Conservation (phyloP, 1,140 invertebrate genomes). For the Radopholus similis region DNA sequence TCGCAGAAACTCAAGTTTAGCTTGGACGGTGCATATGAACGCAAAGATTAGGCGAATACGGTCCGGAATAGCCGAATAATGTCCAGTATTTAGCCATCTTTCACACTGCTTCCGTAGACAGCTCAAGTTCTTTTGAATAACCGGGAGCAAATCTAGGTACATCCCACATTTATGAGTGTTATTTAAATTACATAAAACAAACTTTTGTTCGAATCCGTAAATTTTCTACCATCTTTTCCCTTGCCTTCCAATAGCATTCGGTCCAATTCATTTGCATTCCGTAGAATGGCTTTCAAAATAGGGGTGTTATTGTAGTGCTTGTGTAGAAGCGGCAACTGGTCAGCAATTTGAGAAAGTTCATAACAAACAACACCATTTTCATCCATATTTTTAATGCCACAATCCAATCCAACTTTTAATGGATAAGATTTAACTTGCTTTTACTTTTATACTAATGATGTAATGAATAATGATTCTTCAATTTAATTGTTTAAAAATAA, state of each 20-base stretch:
- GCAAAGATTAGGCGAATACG: conserved; percentile 35
- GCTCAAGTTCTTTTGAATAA: not conserved
- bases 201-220: not conserved
- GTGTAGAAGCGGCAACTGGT: too few species aligned
- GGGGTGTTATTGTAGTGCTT: not conserved
- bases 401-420: too few species aligned
- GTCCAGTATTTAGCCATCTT: conserved; percentile 36
- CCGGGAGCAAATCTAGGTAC: not conserved
- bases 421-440: too few species aligned
- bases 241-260: too few species aligned
- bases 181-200: not conserved
- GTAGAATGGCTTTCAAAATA: not conserved
- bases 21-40: conserved; percentile 23
- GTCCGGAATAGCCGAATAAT: conserved; percentile 43
- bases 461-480: too few species aligned
- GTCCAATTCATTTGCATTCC: not conserved
- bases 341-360: too few species aligned
- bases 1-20: conserved; percentile 16
- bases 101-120: conserved; percentile 12
- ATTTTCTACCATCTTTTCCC: not conserved
- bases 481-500: too few species aligned
- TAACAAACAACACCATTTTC: too few species aligned
- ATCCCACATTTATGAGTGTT: not conserved
- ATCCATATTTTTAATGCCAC: too few species aligned
- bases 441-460: too few species aligned